A percentile compares a stretch with the other conserved stretches of the same genome.
phyloP scores from a whole-genome alignment of 2,888 invertebrate genomes.

The Ctenicera cuprea region DNA sequence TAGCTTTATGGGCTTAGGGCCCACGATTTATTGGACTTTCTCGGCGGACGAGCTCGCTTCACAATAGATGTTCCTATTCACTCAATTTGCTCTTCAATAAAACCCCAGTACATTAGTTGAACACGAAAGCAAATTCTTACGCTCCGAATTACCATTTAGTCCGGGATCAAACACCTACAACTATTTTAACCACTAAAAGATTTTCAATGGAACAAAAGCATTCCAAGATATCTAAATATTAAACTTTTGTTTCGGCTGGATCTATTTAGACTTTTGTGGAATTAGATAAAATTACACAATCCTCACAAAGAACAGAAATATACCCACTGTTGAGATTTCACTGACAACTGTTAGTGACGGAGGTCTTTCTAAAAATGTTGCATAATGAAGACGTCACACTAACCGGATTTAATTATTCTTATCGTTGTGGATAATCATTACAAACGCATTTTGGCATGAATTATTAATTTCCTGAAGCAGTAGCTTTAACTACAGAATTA shows the following conservation, averaged over 20 bases:
- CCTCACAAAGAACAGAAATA: no score
- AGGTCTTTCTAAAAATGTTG: no score
- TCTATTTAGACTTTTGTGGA: no score
- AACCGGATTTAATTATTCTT: no score
- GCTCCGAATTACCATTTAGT: slow-evolving; percentile 34
- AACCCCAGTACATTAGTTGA: slow-evolving; percentile 28
- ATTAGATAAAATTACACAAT: no score
- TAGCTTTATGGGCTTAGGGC: slow-evolving; percentile 51
- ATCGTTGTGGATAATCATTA: no score
- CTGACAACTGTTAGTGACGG: no score
- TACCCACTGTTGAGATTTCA: no score
- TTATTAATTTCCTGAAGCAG: no score
- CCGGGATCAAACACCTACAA: slow-evolving; percentile 37
- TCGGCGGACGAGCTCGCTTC: slow-evolving; percentile 36
- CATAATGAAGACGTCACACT: no score
- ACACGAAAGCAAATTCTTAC: slow-evolving; percentile 30
- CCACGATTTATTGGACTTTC: slow-evolving; percentile 56
- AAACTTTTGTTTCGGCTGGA: background rate
- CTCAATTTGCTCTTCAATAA: slow-evolving; percentile 49
- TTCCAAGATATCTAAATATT: background rate
- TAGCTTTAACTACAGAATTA: no score
- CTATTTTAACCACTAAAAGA: background rate
- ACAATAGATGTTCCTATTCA: slow-evolving; percentile 46
- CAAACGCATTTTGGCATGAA: no score
- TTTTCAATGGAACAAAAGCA: background rate